Evolutionary conservation across 2,888 invertebrate species (phyloP).

Genomic region (Scaptomyza flava): DNA sequence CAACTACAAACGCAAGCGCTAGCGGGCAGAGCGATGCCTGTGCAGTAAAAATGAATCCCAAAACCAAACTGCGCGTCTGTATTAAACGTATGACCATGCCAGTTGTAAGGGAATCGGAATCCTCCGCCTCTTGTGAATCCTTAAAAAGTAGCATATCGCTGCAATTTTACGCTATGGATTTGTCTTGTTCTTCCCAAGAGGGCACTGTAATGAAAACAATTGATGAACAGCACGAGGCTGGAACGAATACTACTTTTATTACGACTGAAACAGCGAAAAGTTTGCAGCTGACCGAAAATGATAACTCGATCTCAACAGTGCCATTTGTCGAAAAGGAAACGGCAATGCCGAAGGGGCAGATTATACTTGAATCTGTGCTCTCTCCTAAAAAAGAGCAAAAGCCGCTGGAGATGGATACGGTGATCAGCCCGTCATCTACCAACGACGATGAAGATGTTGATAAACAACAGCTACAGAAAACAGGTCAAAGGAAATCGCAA

Average conservation of each 20-base stretch:
- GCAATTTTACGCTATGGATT: not conserved
- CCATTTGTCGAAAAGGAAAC: not conserved
- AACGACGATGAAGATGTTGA: not conserved
- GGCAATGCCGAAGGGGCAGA: not conserved
- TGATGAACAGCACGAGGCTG: not conserved
- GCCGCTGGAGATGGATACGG: not conserved
- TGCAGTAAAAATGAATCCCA: not conserved
- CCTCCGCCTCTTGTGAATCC: not conserved
- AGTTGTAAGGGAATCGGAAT: constrained; percentile 27
- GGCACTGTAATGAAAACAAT: not conserved
- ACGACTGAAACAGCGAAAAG: too few relatives aligned
- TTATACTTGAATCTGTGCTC: not conserved
- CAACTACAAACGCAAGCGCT: not conserved
- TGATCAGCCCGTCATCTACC: not conserved
- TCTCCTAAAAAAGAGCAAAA: not conserved
- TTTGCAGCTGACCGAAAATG: not conserved
- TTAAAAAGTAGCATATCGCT: not conserved
- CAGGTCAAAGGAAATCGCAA: not conserved
- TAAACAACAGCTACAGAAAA: not conserved
- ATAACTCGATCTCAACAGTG: not conserved
- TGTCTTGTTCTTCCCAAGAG: not conserved
- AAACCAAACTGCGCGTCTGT: constrained; percentile 56
- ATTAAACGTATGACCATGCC: constrained; percentile 63
- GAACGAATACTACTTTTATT: not conserved
- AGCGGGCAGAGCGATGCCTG: not conserved